These are phyloP conservation scores for Geophilus truncorum DNA, from an alignment of 2,888 invertebrate genomes.

Conservation along the genomic window DNA sequence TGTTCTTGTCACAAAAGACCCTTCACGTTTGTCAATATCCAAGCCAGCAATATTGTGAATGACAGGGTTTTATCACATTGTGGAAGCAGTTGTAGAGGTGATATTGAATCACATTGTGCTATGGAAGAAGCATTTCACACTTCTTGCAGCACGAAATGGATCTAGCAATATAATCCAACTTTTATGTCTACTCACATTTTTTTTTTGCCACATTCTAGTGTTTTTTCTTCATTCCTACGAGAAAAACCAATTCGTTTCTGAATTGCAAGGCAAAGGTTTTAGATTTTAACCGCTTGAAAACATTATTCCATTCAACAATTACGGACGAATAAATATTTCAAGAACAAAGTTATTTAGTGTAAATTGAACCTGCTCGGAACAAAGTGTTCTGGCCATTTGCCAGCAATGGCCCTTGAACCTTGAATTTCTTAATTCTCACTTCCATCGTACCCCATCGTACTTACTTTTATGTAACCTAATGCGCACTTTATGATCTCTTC, in stretches of 20 bases:
- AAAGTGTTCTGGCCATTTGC: neutral
- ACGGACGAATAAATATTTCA: neutral
- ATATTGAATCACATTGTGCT: neutral
- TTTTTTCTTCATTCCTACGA: too few species aligned
- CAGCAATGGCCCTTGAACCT: neutral
- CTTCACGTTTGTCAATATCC: neutral
- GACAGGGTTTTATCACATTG: neutral
- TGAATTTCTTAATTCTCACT: neutral
- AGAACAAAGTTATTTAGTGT: neutral
- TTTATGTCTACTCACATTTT: too few species aligned
- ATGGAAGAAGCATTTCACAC: neutral
- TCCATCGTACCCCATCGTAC: neutral
- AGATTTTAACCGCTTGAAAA: neutral
- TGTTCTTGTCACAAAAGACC: neutral
- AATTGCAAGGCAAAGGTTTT: too few species aligned
- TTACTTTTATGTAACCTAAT: neutral
- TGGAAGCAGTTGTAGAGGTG: neutral
- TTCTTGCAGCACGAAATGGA: neutral
- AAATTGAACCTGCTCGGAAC: neutral
- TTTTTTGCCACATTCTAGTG: too few species aligned
- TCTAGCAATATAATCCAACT: too few species aligned
- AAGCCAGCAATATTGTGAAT: neutral
- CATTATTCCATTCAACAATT: neutral
- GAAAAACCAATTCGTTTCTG: too few species aligned
- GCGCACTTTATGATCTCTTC: neutral